Percentiles rank a stretch among this genome's conserved stretches.
Evolutionary conservation across 1,140 invertebrate species (phyloP).

Genomic region (Notospermus geniculatus): DNA sequence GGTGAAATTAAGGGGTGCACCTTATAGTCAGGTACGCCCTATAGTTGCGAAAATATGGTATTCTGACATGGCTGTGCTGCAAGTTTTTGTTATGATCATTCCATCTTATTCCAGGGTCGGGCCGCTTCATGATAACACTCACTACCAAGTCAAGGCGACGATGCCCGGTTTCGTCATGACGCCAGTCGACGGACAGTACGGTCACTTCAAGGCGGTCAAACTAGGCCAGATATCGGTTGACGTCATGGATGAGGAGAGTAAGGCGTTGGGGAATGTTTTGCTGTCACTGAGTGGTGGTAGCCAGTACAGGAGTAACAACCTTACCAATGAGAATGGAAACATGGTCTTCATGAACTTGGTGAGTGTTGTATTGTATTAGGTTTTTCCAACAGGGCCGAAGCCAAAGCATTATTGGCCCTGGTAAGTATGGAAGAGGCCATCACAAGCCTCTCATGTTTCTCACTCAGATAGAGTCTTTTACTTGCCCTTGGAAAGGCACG

Average conservation of each 20-base stretch:
- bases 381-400: too few relatives aligned
- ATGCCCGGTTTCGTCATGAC: conserved; percentile 87
- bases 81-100: too few relatives aligned
- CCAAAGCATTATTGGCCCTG: too few relatives aligned
- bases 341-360: conserved; percentile 77
- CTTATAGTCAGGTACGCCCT: too few relatives aligned
- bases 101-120: conserved; percentile 50
- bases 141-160: conserved; percentile 67
- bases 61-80: too few relatives aligned
- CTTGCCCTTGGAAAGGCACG: too few relatives aligned
- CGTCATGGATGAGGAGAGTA: conserved; percentile 64
- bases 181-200: conserved; percentile 60
- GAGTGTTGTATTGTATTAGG: conserved; percentile 24
- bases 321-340: conserved; percentile 73
- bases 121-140: conserved; percentile 49
- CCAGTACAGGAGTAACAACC: conserved; percentile 84
- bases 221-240: conserved; percentile 83
- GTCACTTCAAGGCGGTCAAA: conserved; percentile 80
- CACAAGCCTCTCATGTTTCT: too few relatives aligned
- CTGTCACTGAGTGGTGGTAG: conserved; percentile 86
- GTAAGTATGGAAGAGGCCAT: too few relatives aligned
- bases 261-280: conserved; percentile 71
- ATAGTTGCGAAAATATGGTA: too few relatives aligned
- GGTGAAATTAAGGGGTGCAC: too few relatives aligned
- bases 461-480: too few relatives aligned